Percentiles rank a stretch among this genome's conserved stretches.
phyloP scores from a whole-genome alignment of 2,797 vertebrate genomes.

The Acipenser transmontanus region DNA sequence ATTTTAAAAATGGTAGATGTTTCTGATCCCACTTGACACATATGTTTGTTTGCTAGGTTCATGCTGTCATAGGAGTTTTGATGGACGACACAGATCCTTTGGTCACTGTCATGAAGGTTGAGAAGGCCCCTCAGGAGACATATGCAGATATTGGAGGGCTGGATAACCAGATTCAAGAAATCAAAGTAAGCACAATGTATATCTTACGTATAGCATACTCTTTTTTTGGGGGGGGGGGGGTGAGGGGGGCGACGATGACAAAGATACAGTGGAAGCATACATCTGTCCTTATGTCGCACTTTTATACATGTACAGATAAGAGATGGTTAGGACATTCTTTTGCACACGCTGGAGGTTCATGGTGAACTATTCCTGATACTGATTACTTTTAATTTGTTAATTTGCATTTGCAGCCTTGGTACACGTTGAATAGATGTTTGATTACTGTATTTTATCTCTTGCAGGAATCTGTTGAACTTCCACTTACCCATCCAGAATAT shows the following conservation, averaged over 20 bases:
- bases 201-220: not conserved
- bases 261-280: too few species aligned
- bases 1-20: not conserved
- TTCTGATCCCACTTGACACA: not conserved
- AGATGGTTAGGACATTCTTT: too few species aligned
- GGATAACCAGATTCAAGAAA: conserved; percentile 96
- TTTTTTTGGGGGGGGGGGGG: too few species aligned
- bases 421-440: too few species aligned
- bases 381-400: too few species aligned
- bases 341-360: too few species aligned
- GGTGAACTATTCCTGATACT: too few species aligned
- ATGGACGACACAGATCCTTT: conserved; percentile 97
- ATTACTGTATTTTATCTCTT: conserved; percentile 17
- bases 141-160: conserved; percentile 93
- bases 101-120: conserved; percentile 97
- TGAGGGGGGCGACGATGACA: too few species aligned
- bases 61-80: conserved; percentile 92
- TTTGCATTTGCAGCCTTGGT: too few species aligned
- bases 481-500: conserved; percentile 94
- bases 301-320: too few species aligned
- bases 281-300: too few species aligned
- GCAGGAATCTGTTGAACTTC: conserved; percentile 95
- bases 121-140: conserved; percentile 95
- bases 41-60: conserved; percentile 62
- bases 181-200: conserved; percentile 67